Conservation (phyloP, 2,797 vertebrate species). For the Buceros bicornis region DNA sequence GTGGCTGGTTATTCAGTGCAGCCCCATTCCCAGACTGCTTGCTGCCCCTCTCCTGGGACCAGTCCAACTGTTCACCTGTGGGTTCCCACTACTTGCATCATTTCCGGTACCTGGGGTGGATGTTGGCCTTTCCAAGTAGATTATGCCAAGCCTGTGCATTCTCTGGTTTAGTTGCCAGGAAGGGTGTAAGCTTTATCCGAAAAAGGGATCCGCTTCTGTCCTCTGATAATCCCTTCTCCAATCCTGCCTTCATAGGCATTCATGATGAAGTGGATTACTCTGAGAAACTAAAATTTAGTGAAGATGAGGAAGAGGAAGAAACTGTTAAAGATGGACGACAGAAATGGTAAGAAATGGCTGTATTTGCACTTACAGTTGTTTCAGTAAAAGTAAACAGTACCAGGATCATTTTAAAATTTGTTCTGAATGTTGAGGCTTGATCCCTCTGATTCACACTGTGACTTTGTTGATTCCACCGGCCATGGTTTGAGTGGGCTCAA, state of each 20-base stretch:
- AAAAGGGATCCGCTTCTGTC: background rate
- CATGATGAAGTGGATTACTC: slow-evolving; percentile 99
- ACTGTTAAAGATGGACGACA: slow-evolving; percentile 83
- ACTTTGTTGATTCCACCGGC: background rate
- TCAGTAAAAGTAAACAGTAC: background rate
- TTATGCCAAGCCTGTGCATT: background rate
- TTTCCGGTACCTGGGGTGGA: background rate
- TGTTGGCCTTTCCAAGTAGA: background rate
- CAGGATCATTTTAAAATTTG: background rate
- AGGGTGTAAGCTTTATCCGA: background rate
- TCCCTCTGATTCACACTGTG: background rate
- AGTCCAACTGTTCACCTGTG: background rate
- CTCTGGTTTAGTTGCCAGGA: background rate
- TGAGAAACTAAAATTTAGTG: slow-evolving; percentile 97
- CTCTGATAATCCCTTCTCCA: background rate
- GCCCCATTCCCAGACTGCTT: background rate
- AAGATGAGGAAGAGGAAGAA: slow-evolving; percentile 97
- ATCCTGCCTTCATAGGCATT: slow-evolving; percentile 81
- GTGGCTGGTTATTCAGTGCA: background rate
- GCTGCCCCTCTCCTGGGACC: background rate
- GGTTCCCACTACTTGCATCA: rapidly evolving
- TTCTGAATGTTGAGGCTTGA: background rate
- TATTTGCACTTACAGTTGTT: background rate
- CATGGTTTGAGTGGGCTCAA: background rate
- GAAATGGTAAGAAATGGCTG: slow-evolving; percentile 85